Percentiles rank a stretch among this genome's conserved stretches.
Conservation (phyloP, 2,797 vertebrate genomes). For the Manis pentadactyla region DNA sequence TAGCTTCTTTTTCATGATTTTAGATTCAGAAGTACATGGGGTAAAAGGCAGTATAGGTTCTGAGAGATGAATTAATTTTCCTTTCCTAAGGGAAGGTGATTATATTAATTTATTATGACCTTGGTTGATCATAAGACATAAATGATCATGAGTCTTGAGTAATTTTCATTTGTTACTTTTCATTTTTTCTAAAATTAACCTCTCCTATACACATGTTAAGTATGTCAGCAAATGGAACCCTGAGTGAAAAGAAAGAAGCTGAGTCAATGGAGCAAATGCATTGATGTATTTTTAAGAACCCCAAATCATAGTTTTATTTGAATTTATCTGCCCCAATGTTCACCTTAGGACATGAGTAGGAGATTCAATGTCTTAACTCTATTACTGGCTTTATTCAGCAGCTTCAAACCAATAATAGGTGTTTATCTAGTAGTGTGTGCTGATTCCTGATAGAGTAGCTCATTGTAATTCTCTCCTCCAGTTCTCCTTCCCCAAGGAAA, state of each 20-base stretch:
- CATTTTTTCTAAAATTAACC: constrained; percentile 9
- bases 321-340: not conserved
- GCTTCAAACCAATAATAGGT: constrained; percentile 31
- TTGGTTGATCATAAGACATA: not conserved
- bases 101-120: not conserved
- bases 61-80: not conserved
- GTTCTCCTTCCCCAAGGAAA: constrained; percentile 59
- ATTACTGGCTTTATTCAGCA: constrained; percentile 50
- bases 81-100: constrained; percentile 8
- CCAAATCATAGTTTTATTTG: not conserved
- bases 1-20: not conserved
- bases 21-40: not conserved
- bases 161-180: constrained; percentile 7
- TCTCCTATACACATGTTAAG: not conserved
- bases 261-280: not conserved
- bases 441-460: constrained; percentile 43
- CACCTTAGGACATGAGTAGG: not conserved
- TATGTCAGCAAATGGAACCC: not conserved
- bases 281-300: constrained; percentile 5
- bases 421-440: constrained; percentile 56
- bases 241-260: not conserved
- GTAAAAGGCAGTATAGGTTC: not conserved
- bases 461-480: constrained; percentile 55
- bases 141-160: not conserved
- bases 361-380: constrained; percentile 40